phyloP scores from a whole-genome alignment of 2,888 invertebrate species.

The Epirrhoe tristata region DNA sequence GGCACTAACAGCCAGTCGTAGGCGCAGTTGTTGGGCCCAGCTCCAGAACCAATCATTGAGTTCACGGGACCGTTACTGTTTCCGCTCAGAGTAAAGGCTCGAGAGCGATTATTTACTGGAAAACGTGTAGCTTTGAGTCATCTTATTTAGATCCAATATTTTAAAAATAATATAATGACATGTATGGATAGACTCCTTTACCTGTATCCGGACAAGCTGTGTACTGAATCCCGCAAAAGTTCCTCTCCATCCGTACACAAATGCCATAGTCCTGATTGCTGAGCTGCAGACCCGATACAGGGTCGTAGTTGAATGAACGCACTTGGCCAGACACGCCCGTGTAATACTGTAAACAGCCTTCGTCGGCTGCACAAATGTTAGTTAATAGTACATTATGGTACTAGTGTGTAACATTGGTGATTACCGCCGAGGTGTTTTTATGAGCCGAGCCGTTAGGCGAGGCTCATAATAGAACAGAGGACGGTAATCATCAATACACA shows the following conservation, averaged over 20 bases:
- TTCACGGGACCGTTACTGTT: constrained; percentile 89
- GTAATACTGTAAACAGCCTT: constrained; percentile 92
- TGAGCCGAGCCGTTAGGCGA: too few relatives aligned
- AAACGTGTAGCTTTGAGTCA: background rate
- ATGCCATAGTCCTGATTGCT: constrained; percentile 96
- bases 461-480: too few relatives aligned
- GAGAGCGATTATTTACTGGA: constrained; percentile 89
- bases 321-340: constrained; percentile 93
- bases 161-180: too few relatives aligned
- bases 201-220: constrained; percentile 90
- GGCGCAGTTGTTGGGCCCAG: constrained; percentile 89
- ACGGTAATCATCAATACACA: too few relatives aligned
- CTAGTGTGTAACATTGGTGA: too few relatives aligned
- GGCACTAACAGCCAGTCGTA: constrained; percentile 93
- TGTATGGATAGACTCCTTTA: constrained; percentile 49
- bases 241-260: constrained; percentile 93
- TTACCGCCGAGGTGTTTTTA: too few relatives aligned
- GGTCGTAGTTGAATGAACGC: constrained; percentile 94
- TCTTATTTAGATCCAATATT: background rate
- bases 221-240: constrained; percentile 95
- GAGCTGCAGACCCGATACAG: constrained; percentile 90
- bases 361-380: constrained; percentile 83
- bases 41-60: constrained; percentile 88
- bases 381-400: too few relatives aligned
- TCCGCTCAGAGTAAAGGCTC: constrained; percentile 91